Evolutionary conservation across 2,113 vertebrate species (phyloP).

Genomic region (Plecotus auritus): DNA sequence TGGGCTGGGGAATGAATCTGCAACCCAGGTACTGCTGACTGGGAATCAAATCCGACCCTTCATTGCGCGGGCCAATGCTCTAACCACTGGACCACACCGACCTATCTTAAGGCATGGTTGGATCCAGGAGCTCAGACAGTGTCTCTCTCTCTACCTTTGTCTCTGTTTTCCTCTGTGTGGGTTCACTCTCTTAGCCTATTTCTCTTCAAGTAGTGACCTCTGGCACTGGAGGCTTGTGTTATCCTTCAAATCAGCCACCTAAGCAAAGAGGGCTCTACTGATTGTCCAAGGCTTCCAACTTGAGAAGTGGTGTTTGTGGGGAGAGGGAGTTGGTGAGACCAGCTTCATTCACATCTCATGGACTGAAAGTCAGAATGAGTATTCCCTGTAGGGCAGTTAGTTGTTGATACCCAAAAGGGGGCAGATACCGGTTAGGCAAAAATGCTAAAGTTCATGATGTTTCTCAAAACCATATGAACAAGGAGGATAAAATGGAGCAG

Average conservation of each 20-base stretch:
- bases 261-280: not conserved
- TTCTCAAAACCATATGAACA: not conserved
- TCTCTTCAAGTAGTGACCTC: not conserved
- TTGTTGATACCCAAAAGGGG: not conserved
- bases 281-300: not conserved
- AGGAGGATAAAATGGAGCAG: not conserved
- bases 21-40: too few relatives aligned
- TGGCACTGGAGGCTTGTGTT: not conserved
- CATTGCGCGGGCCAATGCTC: too few relatives aligned
- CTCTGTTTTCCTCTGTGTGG: not conserved
- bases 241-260: not conserved
- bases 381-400: not conserved
- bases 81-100: too few relatives aligned
- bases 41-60: too few relatives aligned
- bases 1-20: too few relatives aligned
- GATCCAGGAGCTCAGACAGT: not conserved
- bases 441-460: not conserved
- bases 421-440: not conserved
- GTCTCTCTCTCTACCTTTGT: not conserved
- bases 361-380: not conserved
- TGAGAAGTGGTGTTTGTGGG: not conserved
- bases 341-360: not conserved
- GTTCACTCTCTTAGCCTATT: not conserved
- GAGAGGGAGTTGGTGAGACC: not conserved
- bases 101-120: not conserved